phyloP scores from a whole-genome alignment of 2,888 invertebrate species.

The Lepeophtheirus nordmannii region DNA sequence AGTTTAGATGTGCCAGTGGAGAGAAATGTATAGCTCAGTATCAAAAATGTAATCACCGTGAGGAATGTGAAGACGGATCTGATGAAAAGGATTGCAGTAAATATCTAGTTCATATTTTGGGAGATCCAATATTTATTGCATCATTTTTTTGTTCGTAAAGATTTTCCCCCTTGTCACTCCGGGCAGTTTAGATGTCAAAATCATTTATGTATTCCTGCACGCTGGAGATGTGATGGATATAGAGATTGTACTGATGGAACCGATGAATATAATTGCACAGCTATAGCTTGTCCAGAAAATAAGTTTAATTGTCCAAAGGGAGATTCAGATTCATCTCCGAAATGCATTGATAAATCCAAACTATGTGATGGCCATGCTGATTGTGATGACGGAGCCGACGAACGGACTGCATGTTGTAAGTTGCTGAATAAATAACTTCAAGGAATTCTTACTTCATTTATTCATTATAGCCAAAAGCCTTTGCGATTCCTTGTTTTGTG shows the following conservation, averaged over 20 bases:
- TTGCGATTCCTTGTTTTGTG: conserved; percentile 71
- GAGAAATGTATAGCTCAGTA: conserved; percentile 60
- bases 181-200: conserved; percentile 86
- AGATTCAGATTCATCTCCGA: conserved; percentile 49
- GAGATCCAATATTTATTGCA: conserved; percentile 7
- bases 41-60: conserved; percentile 67
- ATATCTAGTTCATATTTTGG: not conserved
- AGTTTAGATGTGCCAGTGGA: conserved; percentile 66
- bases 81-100: conserved; percentile 76
- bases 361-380: conserved; percentile 80
- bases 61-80: conserved; percentile 77
- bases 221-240: conserved; percentile 39
- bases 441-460: not conserved
- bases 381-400: conserved; percentile 80
- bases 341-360: conserved; percentile 71
- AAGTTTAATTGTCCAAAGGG: conserved; percentile 77
- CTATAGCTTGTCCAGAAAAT: conserved; percentile 70
- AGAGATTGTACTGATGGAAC: conserved; percentile 76
- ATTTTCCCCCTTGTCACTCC: conserved; percentile 70
- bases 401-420: conserved; percentile 74
- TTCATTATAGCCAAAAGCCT: conserved; percentile 47
- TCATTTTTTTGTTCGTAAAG: conserved; percentile 37
- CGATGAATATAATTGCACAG: conserved; percentile 72
- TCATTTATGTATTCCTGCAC: conserved; percentile 72
- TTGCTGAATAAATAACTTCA: conserved; percentile 30